Evolutionary conservation across 2,797 vertebrate genomes (phyloP).

Genomic region (Pseudomugil gertrudae): DNA sequence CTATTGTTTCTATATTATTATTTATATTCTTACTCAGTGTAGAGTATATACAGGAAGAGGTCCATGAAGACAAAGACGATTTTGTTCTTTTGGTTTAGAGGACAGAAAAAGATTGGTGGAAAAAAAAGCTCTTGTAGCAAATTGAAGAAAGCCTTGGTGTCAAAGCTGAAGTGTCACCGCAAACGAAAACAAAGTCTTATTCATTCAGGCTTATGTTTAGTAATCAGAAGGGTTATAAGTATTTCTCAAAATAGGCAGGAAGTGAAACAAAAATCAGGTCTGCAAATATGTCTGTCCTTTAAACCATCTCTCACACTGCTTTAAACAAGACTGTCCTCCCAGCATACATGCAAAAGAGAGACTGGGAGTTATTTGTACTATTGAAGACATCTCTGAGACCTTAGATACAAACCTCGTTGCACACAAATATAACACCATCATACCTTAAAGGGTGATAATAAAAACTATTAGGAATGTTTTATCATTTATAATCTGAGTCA

Average conservation of each 20-base stretch:
- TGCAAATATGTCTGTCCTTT: slow-evolving; percentile 9
- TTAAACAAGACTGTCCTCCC: background rate
- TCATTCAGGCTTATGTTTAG: background rate
- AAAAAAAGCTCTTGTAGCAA: background rate
- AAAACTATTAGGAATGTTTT: no score
- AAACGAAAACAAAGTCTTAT: slow-evolving; percentile 1
- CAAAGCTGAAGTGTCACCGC: background rate
- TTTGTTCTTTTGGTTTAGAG: background rate
- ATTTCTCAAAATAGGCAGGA: background rate
- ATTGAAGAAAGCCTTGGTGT: background rate
- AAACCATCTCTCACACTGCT: slow-evolving; percentile 11
- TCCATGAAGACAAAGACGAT: background rate
- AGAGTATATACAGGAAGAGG: background rate
- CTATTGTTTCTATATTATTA: background rate
- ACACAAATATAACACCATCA: background rate
- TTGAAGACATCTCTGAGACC: slow-evolving; percentile 57
- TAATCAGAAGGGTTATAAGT: background rate
- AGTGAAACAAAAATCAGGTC: background rate
- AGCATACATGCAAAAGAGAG: slow-evolving; percentile 32
- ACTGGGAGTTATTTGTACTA: slow-evolving; percentile 59
- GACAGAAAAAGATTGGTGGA: background rate
- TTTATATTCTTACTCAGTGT: background rate
- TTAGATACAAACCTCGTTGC: background rate
- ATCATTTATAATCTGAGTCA: slow-evolving; percentile 2
- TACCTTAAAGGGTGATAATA: background rate